Base-by-base conservation (phyloP, 2,888 invertebrate genomes). In the Panopea generosa region DNA sequence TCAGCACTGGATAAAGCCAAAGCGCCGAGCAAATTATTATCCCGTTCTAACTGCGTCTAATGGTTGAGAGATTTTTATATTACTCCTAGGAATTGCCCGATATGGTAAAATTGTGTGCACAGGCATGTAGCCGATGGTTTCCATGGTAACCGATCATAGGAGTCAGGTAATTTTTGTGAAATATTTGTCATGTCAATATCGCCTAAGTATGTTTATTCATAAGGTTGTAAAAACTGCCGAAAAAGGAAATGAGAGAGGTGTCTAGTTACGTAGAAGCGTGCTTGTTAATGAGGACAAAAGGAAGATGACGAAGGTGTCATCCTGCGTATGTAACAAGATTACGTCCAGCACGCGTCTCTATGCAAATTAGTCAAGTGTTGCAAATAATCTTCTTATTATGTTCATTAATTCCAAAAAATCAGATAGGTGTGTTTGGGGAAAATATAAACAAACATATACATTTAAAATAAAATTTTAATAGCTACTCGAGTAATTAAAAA, bases 71-170 rank as follows among this genome's bases (percentile, higher is more conserved):
- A 70, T 66, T 76, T 76, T 76, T 47, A 76, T 76, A 70, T 71
- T 66, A 40, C 76, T 71, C 76, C 9, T 18, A 76, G 76, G 76
- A 76, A 76, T 76, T 65, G 66, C 60, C 59, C 43, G 53, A 70
- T 63, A 71, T 67, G 67, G 66, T 59, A 66, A 62, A 71, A 57
- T 76, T 61, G 66, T 71, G 66, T 61, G 66, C 63, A 71, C 33
- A 57, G 61, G 62, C 66, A 76, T 76, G 66, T 71, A 67, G 43
- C 56, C 49, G 33, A 62, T 56, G 14, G 71, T 76, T 53, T 38
- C 67, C 71, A 76, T 76, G 57, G 76, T 47, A 67, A 76, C 70
- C 11, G 40, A 50, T 70, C 47, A 65, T 26, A 47, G 60, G 53
- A 33, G 65, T 69, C 69, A 75, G 75, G 75, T 75, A 75, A 65